A percentile compares a stretch with the other conserved stretches of the same genome.
Conservation (phyloP, 64 coral and sea anemone genomes). For the Catalaphyllia jardinei region DNA sequence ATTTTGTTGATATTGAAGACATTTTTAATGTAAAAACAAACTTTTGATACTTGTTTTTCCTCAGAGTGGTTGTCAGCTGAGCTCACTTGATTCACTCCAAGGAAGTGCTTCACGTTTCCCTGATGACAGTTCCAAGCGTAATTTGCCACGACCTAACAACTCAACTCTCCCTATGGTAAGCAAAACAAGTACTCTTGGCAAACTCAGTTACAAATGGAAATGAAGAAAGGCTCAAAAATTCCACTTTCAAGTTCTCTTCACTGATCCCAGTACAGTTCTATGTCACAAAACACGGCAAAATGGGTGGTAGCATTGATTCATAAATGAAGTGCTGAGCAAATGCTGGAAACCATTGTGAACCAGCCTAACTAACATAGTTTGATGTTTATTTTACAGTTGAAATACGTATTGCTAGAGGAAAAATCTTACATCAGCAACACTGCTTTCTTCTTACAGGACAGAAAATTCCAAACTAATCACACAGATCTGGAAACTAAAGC, state of each 20-base stretch:
- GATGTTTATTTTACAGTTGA: too few relatives aligned
- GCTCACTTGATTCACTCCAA: not conserved
- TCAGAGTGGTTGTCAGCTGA: slow-evolving; percentile 55
- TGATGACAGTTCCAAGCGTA: not conserved
- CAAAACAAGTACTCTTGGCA: not conserved
- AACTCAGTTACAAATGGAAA: too few relatives aligned
- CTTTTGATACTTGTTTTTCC: not conserved
- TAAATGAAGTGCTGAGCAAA: too few relatives aligned
- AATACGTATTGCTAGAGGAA: too few relatives aligned
- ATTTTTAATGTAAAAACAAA: not conserved
- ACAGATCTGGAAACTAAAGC: not conserved
- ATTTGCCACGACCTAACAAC: not conserved
- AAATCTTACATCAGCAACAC: too few relatives aligned
- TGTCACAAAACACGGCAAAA: too few relatives aligned
- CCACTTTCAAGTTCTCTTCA: too few relatives aligned
- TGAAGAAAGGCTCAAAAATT: not conserved
- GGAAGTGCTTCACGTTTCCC: not conserved
- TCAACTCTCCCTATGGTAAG: not conserved
- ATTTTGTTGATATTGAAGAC: too few relatives aligned
- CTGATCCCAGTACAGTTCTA: too few relatives aligned
- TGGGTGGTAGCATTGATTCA: too few relatives aligned
- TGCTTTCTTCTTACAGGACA: not conserved
- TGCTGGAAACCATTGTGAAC: too few relatives aligned
- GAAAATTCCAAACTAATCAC: not conserved
- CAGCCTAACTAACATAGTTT: too few relatives aligned